phyloP scores from a whole-genome alignment of 2,113 vertebrate genomes.

The Centropus bengalensis region DNA sequence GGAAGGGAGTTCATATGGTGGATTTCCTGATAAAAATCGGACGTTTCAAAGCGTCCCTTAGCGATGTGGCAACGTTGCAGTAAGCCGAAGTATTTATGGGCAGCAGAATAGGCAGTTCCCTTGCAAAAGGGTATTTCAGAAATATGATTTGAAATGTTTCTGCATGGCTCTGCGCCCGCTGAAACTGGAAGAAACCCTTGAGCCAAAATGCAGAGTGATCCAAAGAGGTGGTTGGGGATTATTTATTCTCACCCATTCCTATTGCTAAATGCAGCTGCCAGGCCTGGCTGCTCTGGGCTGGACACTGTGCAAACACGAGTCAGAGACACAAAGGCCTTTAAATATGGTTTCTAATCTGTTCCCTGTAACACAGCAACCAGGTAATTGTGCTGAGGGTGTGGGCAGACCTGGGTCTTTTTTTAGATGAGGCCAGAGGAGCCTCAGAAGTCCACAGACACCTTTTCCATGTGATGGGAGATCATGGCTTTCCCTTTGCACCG shows the following conservation, averaged over 20 bases:
- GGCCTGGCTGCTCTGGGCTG: background rate
- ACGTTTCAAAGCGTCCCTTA: background rate
- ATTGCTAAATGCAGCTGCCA: background rate
- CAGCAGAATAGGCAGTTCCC: background rate
- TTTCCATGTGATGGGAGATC: background rate
- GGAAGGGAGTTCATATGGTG: slow-evolving; percentile 13
- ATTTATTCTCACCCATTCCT: background rate
- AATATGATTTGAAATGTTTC: background rate
- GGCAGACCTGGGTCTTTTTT: background rate
- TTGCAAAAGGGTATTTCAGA: background rate
- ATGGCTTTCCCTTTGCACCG: background rate
- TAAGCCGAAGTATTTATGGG: background rate
- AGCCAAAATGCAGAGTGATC: background rate
- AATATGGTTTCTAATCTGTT: background rate
- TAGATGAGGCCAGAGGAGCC: background rate
- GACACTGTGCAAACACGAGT: background rate
- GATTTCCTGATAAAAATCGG: slow-evolving; percentile 36
- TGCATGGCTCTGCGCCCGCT: background rate
- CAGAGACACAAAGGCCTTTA: background rate
- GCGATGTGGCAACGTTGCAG: background rate
- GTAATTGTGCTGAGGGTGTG: background rate
- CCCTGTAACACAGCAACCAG: too few relatives aligned
- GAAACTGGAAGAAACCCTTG: background rate
- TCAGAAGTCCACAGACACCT: accelerated
- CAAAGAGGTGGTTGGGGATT: background rate